These are phyloP conservation scores for Hapalemur alaotrensis DNA, from an alignment of 2,797 vertebrate species.

Conservation along the genomic window DNA sequence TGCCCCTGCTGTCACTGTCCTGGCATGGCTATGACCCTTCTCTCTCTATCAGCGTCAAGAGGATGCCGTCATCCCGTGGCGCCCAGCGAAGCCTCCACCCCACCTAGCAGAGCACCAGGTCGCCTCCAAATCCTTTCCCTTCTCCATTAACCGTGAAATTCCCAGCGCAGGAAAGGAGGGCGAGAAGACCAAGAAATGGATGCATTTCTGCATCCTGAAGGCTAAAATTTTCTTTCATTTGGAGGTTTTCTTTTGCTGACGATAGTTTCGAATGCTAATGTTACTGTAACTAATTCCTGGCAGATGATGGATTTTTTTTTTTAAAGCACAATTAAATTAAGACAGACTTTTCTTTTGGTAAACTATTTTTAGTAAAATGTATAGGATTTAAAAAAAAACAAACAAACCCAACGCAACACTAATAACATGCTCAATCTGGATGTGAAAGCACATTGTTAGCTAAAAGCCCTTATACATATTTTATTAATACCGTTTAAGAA, in stretches of 20 bases:
- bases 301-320: conserved; percentile 59
- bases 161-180: neutral
- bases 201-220: neutral
- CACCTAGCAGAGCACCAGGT: neutral
- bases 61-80: neutral
- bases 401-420: neutral
- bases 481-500: conserved; percentile 31
- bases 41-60: conserved; percentile 64
- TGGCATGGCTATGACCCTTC: conserved; percentile 51
- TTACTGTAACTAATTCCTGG: conserved; percentile 61
- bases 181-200: neutral
- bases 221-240: neutral
- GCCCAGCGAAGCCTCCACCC: neutral
- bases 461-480: conserved; percentile 8
- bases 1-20: conserved; percentile 41
- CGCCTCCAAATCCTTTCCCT: neutral
- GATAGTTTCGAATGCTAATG: conserved; percentile 42
- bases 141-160: neutral
- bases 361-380: conserved; percentile 73
- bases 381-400: conserved; percentile 56
- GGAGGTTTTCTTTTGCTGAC: conserved; percentile 48
- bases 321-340: conserved; percentile 68
- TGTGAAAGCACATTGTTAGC: neutral
- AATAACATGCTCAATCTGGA: conserved; percentile 53
- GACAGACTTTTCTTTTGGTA: conserved; percentile 64